phyloP scores from a whole-genome alignment of 1,140 invertebrate species.

The Nymphalis io region DNA sequence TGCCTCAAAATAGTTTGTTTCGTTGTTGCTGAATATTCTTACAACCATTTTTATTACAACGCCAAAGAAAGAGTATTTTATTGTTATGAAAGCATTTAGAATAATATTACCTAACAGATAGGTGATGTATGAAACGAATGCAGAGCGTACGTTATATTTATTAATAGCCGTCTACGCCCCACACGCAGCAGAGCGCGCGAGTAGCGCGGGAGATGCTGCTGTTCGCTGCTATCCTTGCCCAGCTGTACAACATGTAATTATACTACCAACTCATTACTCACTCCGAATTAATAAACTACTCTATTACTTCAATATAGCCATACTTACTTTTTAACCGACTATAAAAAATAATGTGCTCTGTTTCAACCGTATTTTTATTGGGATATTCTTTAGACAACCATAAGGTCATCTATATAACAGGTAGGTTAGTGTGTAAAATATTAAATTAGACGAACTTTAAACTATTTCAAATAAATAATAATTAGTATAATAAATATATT shows the following conservation, averaged over 20 bases:
- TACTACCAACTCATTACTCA: conserved; percentile 5
- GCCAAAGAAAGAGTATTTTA: conserved; percentile 15
- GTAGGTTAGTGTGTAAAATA: too few species aligned
- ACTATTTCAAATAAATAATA: too few species aligned
- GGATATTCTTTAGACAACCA: too few species aligned
- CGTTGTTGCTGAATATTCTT: not conserved
- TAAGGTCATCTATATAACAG: too few species aligned
- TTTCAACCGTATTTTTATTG: too few species aligned
- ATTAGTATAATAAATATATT: too few species aligned
- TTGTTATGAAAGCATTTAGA: conserved; percentile 23
- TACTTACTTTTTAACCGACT: not conserved
- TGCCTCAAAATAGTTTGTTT: not conserved
- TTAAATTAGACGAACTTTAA: too few species aligned
- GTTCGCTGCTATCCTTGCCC: conserved; percentile 32
- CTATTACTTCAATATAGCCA: not conserved
- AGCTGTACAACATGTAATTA: conserved; percentile 21
- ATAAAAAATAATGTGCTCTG: too few species aligned
- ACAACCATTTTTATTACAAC: not conserved
- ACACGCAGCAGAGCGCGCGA: conserved; percentile 23
- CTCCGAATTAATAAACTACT: not conserved
- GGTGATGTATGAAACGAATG: conserved; percentile 22
- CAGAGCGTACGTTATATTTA: conserved; percentile 30
- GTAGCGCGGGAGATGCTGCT: conserved; percentile 30
- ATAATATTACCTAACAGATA: conserved; percentile 35
- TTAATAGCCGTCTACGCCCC: conserved; percentile 30